Base-by-base conservation (phyloP, 2,797 vertebrate species). In the Sciurus vulgaris region DNA sequence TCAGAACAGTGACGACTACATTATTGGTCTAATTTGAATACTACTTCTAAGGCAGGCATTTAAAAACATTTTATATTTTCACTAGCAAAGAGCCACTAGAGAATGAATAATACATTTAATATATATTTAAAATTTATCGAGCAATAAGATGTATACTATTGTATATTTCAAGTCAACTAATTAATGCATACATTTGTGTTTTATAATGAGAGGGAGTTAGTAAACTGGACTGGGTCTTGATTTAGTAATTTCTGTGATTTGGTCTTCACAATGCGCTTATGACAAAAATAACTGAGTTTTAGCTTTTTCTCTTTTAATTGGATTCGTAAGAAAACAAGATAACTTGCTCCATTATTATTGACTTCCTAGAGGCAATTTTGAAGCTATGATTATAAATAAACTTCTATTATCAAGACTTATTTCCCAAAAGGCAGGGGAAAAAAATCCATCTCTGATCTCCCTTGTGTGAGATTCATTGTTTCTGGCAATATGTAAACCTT, bases 351-450 rank as follows among this genome's bases (percentile, higher is more conserved):
- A 67, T 90, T 82, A 92, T 72, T 92, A 92, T 10, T 95, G 88
- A 74, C 97, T 97, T 97, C 93, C 85, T 97, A 78, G 83, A 96
- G 94, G 96, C 96, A 97, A 70, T 93, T 95, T 91, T 96, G 59
- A 30, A 94, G 84, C 81, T 94, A 81, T 91, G 86, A 93, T 95
- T 97, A 96, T 95, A 96, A 96, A 94, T 97, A 93, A 93, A 97
- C 70, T 97, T 97, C 91, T 84, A 65, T 97, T 96, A 96, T 95
- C 81, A 95, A 95, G 91, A 93, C 76, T 73, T 95, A 89, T 93
- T 92, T 97, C 97, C 97, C 93, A 89, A 92, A 86, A 81, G 91
- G 89, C 28, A 30, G 47, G 5, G 13, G 10, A 15, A 65, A 83
- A 94, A 96, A 94, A 93, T 67, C 47, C 86, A 96, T 95, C 77